phyloP scores from a whole-genome alignment of 2,888 invertebrate species.

The Chymomyza caudatula region DNA sequence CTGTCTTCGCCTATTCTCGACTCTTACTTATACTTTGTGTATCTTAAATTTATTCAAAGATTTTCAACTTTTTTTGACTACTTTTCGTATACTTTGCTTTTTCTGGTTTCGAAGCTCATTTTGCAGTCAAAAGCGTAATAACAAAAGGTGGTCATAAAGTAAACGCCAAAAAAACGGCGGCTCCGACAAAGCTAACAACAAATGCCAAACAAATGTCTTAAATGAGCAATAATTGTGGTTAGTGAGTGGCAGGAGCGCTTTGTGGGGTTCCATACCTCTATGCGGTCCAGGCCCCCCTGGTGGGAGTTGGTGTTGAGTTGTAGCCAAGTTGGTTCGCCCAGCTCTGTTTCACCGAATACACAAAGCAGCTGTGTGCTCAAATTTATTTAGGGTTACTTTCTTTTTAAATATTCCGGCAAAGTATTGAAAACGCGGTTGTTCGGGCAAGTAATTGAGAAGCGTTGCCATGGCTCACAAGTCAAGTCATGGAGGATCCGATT shows the following conservation, averaged over 20 bases:
- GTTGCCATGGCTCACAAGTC: too few relatives aligned
- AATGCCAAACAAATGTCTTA: constrained; percentile 44
- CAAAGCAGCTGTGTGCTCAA: neutral
- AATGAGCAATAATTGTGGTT: constrained; percentile 64
- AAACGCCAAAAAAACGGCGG: constrained; percentile 8
- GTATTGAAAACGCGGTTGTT: neutral
- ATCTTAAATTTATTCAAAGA: constrained; percentile 55
- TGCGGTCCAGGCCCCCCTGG: neutral
- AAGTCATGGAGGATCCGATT: too few relatives aligned
- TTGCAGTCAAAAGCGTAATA: constrained; percentile 54
- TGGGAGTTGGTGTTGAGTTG: neutral
- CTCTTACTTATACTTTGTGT: constrained; percentile 42
- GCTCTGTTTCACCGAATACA: constrained; percentile 16
- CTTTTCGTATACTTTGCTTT: constrained; percentile 34
- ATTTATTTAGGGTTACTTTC: neutral
- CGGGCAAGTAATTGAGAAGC: too few relatives aligned
- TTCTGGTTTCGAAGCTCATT: constrained; percentile 39
- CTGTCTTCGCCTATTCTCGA: neutral
- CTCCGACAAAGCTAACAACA: neutral
- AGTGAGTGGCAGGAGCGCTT: neutral
- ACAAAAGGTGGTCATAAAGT: constrained; percentile 36
- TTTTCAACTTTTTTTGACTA: constrained; percentile 18
- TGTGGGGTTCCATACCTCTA: neutral
- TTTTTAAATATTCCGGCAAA: neutral
- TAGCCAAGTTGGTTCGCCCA: constrained; percentile 18